Base-by-base conservation (phyloP, 2,888 invertebrate genomes). In the Hermaeophaga mercurialis region DNA sequence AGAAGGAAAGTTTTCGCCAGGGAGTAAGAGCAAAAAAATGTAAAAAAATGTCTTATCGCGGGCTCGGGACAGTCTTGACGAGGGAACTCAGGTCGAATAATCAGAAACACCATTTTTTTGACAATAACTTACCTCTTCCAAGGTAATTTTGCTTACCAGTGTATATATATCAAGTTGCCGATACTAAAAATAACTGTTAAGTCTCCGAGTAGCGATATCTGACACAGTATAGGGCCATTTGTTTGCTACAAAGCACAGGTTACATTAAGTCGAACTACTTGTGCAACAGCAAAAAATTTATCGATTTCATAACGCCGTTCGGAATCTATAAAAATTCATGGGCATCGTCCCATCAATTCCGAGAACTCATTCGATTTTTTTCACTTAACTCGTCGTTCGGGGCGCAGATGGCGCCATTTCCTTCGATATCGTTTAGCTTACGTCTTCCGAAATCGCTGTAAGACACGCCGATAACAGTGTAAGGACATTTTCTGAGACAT, bases 401-500 rank as follows among this genome's bases (percentile, higher is more conserved):
- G 2, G 43, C 15, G 41, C 50, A 52, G 43, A 52, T 52, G 52
- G 52, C 52, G 52, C 52, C 53, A 34, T 59, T 56, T 56, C 56
- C 59, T 46, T 12, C 54, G 48, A 53, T 54, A 48, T 52, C 58
- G 58, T 58, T 58, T 45, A 49, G 53, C 54, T 18, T 17, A 47
- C 48, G 52, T 47, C 44, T 22, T 56, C 41, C 41, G 34, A 44
- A 33, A 45, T 14, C 19, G 56, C 41, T 45, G 60, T 49, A 56
- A 56, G 54, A 60, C 56, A 60, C 26, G 48, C 19, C 56, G 55
- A 59, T 55, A 56, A 54, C 55, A 46, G 34, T 28, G 19, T 43
- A 43, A 56, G 49, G 52, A 55, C 58, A 50, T 54, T 58, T 55
- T 46, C 46, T 50, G 56, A 52, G 56, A 60, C 64, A 56, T 56